Evolutionary conservation across 1,140 invertebrate species (phyloP).

Genomic region (Diuraphis noxia): DNA sequence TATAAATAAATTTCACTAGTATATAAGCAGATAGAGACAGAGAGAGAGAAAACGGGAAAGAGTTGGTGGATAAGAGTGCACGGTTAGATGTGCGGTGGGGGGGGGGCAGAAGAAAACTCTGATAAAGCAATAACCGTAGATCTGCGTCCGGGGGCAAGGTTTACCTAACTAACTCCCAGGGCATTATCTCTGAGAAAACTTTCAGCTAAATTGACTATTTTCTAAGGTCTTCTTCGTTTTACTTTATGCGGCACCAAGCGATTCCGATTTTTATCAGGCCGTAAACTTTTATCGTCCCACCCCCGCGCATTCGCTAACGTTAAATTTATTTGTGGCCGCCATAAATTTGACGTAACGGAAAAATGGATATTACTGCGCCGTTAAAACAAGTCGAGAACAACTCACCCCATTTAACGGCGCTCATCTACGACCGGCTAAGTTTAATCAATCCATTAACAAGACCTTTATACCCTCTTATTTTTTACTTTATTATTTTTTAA

Average conservation of each 20-base stretch:
- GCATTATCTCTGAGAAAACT: constrained; percentile 51
- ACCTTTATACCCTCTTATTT: constrained; percentile 22
- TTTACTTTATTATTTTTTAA: constrained; percentile 32
- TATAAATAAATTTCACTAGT: constrained; percentile 25
- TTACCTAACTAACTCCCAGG: constrained; percentile 52
- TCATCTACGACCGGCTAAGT: constrained; percentile 2
- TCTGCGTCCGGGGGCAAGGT: constrained; percentile 51
- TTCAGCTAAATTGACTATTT: constrained; percentile 54
- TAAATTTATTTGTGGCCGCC: constrained; percentile 41
- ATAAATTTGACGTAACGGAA: constrained; percentile 22
- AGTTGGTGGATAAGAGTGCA: not conserved
- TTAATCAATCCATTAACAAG: constrained; percentile 40
- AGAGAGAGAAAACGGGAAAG: constrained; percentile 17
- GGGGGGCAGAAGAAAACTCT: constrained; percentile 40
- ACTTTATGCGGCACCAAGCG: constrained; percentile 50
- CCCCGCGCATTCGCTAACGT: not conserved
- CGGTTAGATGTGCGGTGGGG: not conserved
- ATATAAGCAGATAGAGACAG: not conserved
- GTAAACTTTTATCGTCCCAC: constrained; percentile 49
- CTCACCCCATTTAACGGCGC: constrained; percentile 37
- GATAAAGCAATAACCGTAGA: constrained; percentile 53
- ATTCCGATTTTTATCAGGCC: constrained; percentile 53
- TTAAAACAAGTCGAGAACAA: constrained; percentile 45
- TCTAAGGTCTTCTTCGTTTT: constrained; percentile 51
- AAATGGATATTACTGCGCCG: constrained; percentile 51